Base-by-base conservation (phyloP, 2,888 invertebrate species). In the Nezara viridula region DNA sequence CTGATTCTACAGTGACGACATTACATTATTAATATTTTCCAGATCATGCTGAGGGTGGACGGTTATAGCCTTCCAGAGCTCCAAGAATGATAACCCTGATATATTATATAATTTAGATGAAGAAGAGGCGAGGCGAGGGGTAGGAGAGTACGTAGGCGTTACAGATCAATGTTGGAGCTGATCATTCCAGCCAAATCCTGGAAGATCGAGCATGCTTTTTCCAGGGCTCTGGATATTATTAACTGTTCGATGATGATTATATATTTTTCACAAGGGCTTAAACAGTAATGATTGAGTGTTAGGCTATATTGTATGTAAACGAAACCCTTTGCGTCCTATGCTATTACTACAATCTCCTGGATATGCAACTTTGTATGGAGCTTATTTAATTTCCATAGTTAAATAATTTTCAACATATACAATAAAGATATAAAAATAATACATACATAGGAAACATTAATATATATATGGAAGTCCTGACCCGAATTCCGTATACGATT, bases 111-210 rank as follows among this genome's bases (percentile, higher is more conserved):
- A 73, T 73, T 32, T 7, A 73, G 66, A 19, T 1, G 66, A 73
- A 37, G 66, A 32, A 19, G 60, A 73, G 32, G 32, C 32, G 66
- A 7, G 37, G 3, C 2, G 60, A 32, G 32, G 37, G 37, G 66
- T 21, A 21, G 37, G 66, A 73, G 66, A 37, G 66, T 37, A 73
- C 66, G 66, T 73, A 73, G 66, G 66, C 66, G 66, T 73, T 73
- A 73, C 66, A 73, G 66, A 73, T 73, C 66, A 73, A 73, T 73
- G 66, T 37, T 73, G 66, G 37, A 19, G 19, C 66, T 73, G 24
- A 73, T 73, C 66, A 73, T 37, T 73, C 66, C 66, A 73, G 66
- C 66, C 9, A 73, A 73, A 73, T 73, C 66, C 66, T 73, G 32
- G 32, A 73, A 73, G 66, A 73, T 73, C 66, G 27, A 37, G 19